These are phyloP conservation scores for Hirtodrosophila histrioides DNA, from an alignment of 2,888 invertebrate genomes.

Conservation along the genomic window DNA sequence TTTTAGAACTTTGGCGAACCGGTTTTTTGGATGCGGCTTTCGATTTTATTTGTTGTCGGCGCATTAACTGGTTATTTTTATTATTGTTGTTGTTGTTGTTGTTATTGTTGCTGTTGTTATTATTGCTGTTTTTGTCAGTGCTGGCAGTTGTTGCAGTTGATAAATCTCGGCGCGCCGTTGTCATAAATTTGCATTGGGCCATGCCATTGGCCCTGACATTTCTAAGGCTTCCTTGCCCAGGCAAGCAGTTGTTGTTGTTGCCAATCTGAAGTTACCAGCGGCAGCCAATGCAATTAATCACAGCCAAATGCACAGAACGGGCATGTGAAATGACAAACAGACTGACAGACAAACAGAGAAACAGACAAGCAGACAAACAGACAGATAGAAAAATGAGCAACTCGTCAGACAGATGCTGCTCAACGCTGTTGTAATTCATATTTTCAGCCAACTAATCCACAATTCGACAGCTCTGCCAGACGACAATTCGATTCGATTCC, in stretches of 20 bases:
- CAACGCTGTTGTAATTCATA: conserved; percentile 60
- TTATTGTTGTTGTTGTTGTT: conserved; percentile 45
- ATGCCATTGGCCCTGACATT: conserved; percentile 79
- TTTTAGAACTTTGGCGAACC: conserved; percentile 78
- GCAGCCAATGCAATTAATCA: conserved; percentile 79
- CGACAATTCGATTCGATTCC: conserved; percentile 40
- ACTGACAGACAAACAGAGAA: conserved; percentile 37
- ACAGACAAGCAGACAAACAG: conserved; percentile 22
- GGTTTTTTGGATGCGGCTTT: conserved; percentile 76
- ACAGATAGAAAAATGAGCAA: conserved; percentile 24
- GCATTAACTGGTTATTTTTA: conserved; percentile 71
- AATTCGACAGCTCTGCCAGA: conserved; percentile 55
- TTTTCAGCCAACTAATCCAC: conserved; percentile 68
- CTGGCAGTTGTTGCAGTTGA: conserved; percentile 67
- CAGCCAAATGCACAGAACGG: conserved; percentile 79
- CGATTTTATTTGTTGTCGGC: conserved; percentile 78
- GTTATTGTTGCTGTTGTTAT: conserved; percentile 34
- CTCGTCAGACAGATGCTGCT: conserved; percentile 47
- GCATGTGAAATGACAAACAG: conserved; percentile 73
- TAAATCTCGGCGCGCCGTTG: conserved; percentile 72
- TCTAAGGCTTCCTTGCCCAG: conserved; percentile 74
- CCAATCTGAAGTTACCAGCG: conserved; percentile 45
- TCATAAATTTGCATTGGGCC: conserved; percentile 77
- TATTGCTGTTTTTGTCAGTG: conserved; percentile 33
- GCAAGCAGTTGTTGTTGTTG: conserved; percentile 32